Conservation (phyloP, 2,888 invertebrate species). For the Calliopum simillimum region DNA sequence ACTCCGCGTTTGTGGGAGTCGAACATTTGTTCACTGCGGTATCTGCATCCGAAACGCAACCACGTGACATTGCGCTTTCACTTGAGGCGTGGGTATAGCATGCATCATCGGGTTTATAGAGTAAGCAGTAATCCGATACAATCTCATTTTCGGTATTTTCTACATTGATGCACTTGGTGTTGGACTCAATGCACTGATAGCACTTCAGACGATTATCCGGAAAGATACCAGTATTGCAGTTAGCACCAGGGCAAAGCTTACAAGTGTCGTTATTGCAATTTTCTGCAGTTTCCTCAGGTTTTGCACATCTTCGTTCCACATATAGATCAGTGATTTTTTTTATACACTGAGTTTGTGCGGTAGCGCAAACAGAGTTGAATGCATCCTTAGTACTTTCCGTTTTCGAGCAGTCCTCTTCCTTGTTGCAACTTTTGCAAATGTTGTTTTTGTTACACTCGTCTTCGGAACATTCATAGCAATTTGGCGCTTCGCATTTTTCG, state of each 20-base stretch:
- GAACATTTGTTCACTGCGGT: constrained; percentile 44
- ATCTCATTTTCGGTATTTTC: not conserved
- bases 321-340: constrained; percentile 45
- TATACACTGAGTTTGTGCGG: constrained; percentile 46
- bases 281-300: no score
- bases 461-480: constrained; percentile 35
- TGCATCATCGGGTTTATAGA: constrained; percentile 46
- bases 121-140: constrained; percentile 41
- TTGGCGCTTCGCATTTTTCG: constrained; percentile 18
- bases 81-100: constrained; percentile 49
- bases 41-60: constrained; percentile 50
- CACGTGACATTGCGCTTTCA: constrained; percentile 47
- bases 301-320: constrained; percentile 49
- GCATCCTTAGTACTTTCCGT: constrained; percentile 33
- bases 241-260: constrained; percentile 31
- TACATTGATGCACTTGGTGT: constrained; percentile 44
- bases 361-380: constrained; percentile 46
- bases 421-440: constrained; percentile 52
- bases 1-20: constrained; percentile 38
- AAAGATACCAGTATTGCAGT: constrained; percentile 51
- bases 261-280: constrained; percentile 39
- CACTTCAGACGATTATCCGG: constrained; percentile 49
- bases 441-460: constrained; percentile 46
- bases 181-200: constrained; percentile 46
- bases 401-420: constrained; percentile 47